These are phyloP conservation scores for Alethe diademata DNA, from an alignment of 2,113 vertebrate genomes.

Conservation along the genomic window DNA sequence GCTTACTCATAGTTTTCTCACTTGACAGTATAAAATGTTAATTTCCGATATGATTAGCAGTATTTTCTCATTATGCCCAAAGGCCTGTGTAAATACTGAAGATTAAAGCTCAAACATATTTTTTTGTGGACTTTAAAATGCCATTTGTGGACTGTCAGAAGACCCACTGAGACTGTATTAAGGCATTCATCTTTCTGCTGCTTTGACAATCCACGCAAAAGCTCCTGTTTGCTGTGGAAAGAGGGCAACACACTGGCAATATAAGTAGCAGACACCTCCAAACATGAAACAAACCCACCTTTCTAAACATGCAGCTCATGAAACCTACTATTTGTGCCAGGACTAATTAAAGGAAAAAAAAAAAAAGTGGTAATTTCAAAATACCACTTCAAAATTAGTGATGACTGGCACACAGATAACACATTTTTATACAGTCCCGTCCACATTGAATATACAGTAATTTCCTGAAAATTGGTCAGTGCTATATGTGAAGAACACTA, in stretches of 20 bases:
- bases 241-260: accelerated
- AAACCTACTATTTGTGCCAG: not conserved
- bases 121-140: not conserved
- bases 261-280: not conserved
- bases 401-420: not conserved
- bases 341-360: not conserved
- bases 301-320: not conserved
- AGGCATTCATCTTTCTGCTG: not conserved
- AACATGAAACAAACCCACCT: not conserved
- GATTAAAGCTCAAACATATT: not conserved
- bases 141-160: not conserved
- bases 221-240: not conserved
- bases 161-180: not conserved
- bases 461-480: not conserved
- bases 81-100: not conserved
- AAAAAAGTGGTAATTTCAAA: not conserved
- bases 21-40: not conserved
- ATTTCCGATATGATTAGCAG: not conserved
- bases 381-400: not conserved
- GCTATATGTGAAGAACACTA: not conserved
- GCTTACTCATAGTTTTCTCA: not conserved
- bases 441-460: not conserved
- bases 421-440: not conserved
- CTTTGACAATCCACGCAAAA: not conserved
- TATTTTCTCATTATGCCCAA: not conserved